Evolutionary conservation across 2,113 vertebrate genomes (phyloP).

Genomic region (Baryphthengus martii): DNA sequence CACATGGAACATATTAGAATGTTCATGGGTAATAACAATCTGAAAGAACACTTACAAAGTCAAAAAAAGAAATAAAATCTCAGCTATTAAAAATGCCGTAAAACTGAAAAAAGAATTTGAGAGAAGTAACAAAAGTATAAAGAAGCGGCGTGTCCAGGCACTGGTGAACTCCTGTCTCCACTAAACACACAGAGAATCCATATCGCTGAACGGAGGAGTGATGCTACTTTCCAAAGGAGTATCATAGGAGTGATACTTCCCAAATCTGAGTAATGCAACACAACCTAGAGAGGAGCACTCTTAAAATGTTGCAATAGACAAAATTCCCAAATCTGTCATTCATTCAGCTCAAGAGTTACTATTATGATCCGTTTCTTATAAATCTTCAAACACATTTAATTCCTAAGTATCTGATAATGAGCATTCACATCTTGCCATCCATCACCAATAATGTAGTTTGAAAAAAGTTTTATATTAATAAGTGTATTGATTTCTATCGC

Average conservation of each 20-base stretch:
- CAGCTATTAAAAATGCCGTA: background rate
- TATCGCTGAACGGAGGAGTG: background rate
- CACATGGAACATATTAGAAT: background rate
- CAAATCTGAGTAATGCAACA: background rate
- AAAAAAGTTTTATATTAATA: background rate
- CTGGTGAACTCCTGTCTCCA: background rate
- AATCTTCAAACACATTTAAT: background rate
- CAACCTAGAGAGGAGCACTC: fast-evolving
- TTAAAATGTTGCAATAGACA: background rate
- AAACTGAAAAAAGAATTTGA: background rate
- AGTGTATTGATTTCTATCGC: fast-evolving
- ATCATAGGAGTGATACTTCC: background rate
- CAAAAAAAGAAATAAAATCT: background rate
- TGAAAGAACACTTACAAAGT: background rate
- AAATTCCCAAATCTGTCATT: background rate
- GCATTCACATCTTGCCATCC: background rate
- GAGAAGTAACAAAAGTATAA: background rate
- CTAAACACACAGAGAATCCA: background rate
- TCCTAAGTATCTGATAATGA: background rate
- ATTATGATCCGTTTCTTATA: background rate
- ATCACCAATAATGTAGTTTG: fast-evolving
- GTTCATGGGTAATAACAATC: background rate
- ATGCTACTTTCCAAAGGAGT: background rate
- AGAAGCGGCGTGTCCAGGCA: background rate
- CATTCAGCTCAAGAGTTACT: background rate